phyloP scores from a whole-genome alignment of 2,888 invertebrate genomes.

The Neoascia interrupta region DNA sequence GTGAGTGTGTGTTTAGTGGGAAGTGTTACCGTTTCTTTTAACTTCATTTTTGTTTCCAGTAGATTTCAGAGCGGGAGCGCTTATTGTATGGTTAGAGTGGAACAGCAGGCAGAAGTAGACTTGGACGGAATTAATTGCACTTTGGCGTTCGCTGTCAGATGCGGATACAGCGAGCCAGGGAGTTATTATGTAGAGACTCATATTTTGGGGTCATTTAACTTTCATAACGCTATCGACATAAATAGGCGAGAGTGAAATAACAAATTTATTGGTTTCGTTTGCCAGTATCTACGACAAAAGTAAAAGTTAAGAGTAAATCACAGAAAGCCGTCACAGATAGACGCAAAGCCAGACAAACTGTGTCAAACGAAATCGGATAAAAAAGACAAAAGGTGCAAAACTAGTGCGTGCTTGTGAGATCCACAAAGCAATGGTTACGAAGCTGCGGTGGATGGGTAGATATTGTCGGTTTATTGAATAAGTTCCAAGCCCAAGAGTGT shows the following conservation, averaged over 20 bases:
- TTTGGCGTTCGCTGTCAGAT: slow-evolving; percentile 40
- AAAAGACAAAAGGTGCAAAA: background rate
- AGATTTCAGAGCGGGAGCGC: background rate
- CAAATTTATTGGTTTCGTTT: slow-evolving; percentile 21
- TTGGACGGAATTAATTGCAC: slow-evolving; percentile 57
- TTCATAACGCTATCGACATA: slow-evolving; percentile 40
- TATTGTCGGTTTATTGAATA: no score
- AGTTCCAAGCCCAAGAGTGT: no score
- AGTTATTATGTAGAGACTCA: slow-evolving; percentile 36
- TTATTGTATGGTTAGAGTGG: background rate
- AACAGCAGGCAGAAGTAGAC: slow-evolving; percentile 11
- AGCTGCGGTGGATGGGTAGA: no score
- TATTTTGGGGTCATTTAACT: slow-evolving; percentile 52
- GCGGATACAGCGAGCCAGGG: slow-evolving; percentile 34
- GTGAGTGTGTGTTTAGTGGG: slow-evolving; percentile 16
- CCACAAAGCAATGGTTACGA: no score
- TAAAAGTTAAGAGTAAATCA: slow-evolving; percentile 17
- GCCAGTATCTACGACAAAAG: slow-evolving; percentile 11
- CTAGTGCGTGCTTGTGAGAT: no score
- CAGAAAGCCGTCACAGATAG: no score
- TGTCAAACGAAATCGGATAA: slow-evolving; percentile 31
- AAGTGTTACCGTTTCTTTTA: slow-evolving; percentile 35
- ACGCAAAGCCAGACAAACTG: slow-evolving; percentile 24
- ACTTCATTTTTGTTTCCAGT: background rate
- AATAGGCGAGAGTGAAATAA: slow-evolving; percentile 47